Percentiles rank a stretch among this genome's conserved stretches.
Evolutionary conservation across 2,888 invertebrate genomes (phyloP).

Genomic region (Metacarcinus magister): DNA sequence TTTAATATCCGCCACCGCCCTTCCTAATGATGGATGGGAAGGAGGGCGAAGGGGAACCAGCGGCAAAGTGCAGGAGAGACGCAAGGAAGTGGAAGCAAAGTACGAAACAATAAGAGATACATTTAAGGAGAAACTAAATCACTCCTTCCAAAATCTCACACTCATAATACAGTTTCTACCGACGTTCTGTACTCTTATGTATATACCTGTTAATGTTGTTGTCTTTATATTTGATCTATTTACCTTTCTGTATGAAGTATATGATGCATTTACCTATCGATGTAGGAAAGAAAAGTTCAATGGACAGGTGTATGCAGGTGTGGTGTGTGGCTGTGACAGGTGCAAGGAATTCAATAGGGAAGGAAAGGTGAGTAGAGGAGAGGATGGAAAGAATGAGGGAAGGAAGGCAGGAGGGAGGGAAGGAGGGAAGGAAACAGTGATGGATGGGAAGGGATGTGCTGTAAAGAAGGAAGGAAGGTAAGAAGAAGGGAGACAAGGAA

Average conservation of each 20-base stretch:
- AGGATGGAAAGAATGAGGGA: neutral
- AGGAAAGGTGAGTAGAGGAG: neutral
- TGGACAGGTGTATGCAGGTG: neutral
- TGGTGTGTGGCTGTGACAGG: neutral
- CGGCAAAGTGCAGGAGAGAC: neutral
- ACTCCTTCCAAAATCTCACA: no score
- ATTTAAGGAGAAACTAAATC: neutral
- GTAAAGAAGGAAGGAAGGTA: no score
- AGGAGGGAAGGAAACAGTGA: no score
- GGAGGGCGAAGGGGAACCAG: neutral
- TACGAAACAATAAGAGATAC: neutral
- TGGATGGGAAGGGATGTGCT: no score
- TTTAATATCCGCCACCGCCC: conserved; percentile 26
- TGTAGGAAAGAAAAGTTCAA: neutral
- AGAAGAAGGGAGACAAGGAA: no score
- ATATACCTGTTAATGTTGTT: no score
- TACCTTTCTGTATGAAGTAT: no score
- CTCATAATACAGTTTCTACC: no score
- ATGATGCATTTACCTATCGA: neutral
- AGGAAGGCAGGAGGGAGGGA: no score
- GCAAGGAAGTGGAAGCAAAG: neutral
- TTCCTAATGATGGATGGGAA: conserved; percentile 33
- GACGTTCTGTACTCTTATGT: no score
- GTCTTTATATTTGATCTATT: no score
- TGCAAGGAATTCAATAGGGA: neutral